Conservation (phyloP, 2,113 vertebrate species). For the Gymnarchus niloticus region DNA sequence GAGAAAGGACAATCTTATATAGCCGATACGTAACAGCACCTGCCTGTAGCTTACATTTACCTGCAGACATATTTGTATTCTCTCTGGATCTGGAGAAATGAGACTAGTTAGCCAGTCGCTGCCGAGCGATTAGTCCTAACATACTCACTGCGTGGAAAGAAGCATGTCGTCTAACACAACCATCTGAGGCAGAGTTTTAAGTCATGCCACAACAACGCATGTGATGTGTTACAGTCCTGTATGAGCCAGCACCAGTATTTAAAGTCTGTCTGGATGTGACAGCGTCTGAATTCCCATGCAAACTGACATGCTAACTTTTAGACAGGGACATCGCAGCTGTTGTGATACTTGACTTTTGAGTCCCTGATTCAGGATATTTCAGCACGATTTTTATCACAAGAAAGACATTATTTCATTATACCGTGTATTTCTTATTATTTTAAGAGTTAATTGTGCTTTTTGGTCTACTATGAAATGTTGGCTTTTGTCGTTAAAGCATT, state of each 20-base stretch:
- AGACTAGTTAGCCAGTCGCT: neutral
- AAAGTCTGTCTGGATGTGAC: neutral
- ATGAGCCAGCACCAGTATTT: neutral
- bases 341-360: neutral
- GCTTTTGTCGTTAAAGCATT: too few relatives aligned
- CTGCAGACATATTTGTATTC: neutral
- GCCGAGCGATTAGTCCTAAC: neutral
- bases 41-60: neutral
- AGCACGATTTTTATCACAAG: neutral
- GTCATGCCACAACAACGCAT: neutral
- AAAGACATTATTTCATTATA: too few relatives aligned
- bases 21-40: too few relatives aligned
- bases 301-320: neutral
- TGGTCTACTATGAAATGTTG: too few relatives aligned
- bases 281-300: neutral
- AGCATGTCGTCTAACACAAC: neutral
- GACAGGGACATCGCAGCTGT: neutral
- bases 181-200: neutral
- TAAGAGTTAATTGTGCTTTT: too few relatives aligned
- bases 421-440: neutral
- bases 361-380: neutral
- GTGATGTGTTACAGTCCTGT: neutral
- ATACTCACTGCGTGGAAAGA: neutral
- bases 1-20: too few relatives aligned
- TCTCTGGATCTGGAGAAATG: neutral